Conservation (phyloP, 2,797 vertebrate genomes). For the Sebastolobus altivelis region DNA sequence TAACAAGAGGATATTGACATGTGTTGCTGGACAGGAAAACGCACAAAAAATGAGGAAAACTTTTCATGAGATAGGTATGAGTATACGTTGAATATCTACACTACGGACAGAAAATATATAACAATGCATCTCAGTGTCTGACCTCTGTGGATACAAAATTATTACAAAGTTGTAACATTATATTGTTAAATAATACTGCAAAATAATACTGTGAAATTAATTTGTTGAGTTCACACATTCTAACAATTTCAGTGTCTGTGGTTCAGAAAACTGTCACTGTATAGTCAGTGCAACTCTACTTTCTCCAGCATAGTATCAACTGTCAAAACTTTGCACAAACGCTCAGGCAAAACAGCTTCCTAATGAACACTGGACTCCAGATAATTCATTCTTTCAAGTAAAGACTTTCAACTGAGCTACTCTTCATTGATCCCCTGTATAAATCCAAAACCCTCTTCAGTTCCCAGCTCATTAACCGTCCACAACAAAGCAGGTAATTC, state of each 20-base stretch:
- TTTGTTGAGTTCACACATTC: neutral
- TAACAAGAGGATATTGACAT: too few species aligned
- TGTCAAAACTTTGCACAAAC: neutral
- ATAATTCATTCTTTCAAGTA: neutral
- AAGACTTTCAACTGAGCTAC: neutral
- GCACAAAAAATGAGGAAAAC: too few species aligned
- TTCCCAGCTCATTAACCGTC: constrained; percentile 24
- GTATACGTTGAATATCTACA: too few species aligned
- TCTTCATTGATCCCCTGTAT: neutral
- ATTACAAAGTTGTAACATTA: neutral
- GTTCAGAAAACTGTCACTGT: neutral
- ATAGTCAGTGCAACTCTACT: neutral
- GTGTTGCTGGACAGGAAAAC: too few species aligned
- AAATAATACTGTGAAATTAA: neutral
- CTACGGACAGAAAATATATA: neutral
- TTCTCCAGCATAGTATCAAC: neutral
- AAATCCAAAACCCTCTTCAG: neutral
- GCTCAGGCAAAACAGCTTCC: neutral
- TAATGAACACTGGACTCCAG: neutral
- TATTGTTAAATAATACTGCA: neutral
- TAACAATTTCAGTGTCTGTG: neutral
- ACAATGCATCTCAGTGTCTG: neutral
- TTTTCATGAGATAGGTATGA: too few species aligned
- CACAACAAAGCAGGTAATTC: neutral
- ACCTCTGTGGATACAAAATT: neutral